These are phyloP conservation scores for Anticlea derivata DNA, from an alignment of 2,888 invertebrate species.

Conservation along the genomic window DNA sequence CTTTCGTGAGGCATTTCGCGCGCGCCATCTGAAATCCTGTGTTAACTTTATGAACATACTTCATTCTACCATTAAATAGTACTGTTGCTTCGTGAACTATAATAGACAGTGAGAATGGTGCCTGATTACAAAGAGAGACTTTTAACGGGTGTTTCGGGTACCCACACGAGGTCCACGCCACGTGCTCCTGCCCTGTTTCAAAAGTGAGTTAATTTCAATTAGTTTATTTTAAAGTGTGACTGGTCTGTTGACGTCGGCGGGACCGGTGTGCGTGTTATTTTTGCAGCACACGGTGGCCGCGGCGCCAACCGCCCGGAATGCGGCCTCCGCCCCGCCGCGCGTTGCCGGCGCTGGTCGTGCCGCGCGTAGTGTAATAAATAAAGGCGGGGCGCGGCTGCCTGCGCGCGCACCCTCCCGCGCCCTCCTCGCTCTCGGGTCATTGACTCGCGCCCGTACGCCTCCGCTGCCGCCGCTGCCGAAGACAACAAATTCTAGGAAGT, in stretches of 20 bases:
- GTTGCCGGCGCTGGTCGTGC: slow-evolving; percentile 60
- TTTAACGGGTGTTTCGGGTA: slow-evolving; percentile 45
- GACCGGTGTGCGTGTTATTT: slow-evolving; percentile 69
- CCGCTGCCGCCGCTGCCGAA: slow-evolving; percentile 62
- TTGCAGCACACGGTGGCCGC: slow-evolving; percentile 61
- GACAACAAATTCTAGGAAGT: slow-evolving; percentile 68
- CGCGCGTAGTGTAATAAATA: slow-evolving; percentile 83
- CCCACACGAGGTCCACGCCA: slow-evolving; percentile 63
- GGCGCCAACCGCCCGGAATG: slow-evolving; percentile 71
- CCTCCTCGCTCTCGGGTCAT: slow-evolving; percentile 76
- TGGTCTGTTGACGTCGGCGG: slow-evolving; percentile 56
- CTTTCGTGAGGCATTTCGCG: slow-evolving; percentile 59
- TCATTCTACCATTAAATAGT: slow-evolving; percentile 30
- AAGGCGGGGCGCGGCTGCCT: slow-evolving; percentile 82
- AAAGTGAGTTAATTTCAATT: slow-evolving; percentile 66
- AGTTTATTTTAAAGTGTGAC: slow-evolving; percentile 78
- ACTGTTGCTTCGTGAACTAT: slow-evolving; percentile 31
- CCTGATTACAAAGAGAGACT: slow-evolving; percentile 55
- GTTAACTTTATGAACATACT: slow-evolving; percentile 57
- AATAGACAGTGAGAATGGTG: slow-evolving; percentile 71
- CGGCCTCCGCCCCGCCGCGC: slow-evolving; percentile 76
- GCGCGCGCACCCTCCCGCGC: slow-evolving; percentile 82
- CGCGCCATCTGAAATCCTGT: slow-evolving; percentile 79
- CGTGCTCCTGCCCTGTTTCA: slow-evolving; percentile 62
- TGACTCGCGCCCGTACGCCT: slow-evolving; percentile 68